Conservation (phyloP, 30 jellyfish, hydroid and myxozoan species). For the Cassiopea xamachana region DNA sequence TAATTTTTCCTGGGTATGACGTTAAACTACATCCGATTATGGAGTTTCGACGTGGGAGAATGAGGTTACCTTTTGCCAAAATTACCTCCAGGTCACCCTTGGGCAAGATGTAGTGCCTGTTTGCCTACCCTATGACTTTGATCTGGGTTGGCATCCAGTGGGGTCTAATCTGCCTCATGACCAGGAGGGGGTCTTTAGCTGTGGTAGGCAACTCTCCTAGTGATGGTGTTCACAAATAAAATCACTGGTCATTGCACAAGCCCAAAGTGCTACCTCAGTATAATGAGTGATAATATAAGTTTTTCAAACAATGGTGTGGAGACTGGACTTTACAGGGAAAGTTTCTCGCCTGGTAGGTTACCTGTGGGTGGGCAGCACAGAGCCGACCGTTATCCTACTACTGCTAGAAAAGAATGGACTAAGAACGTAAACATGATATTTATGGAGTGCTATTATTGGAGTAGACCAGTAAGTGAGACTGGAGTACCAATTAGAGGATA, state of each 20-base stretch:
- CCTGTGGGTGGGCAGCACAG: neutral
- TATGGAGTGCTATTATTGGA: too few species aligned
- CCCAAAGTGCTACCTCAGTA: neutral
- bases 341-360: neutral
- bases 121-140: neutral
- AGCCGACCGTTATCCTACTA: neutral
- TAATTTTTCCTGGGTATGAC: too few species aligned
- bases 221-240: neutral
- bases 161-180: neutral
- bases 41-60: too few species aligned
- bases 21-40: too few species aligned
- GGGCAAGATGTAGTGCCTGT: neutral
- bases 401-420: neutral
- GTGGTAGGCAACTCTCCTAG: neutral
- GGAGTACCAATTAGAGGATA: too few species aligned
- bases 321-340: neutral
- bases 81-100: neutral
- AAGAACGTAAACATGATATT: neutral
- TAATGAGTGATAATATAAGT: neutral
- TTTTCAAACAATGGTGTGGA: neutral
- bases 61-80: too few species aligned
- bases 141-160: neutral
- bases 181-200: neutral
- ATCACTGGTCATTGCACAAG: neutral
- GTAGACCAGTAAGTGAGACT: too few species aligned